Evolutionary conservation across 2,888 invertebrate species (phyloP), one percentile per base, ranked within the genome.

Genomic region (Acronicta aceris): DNA sequence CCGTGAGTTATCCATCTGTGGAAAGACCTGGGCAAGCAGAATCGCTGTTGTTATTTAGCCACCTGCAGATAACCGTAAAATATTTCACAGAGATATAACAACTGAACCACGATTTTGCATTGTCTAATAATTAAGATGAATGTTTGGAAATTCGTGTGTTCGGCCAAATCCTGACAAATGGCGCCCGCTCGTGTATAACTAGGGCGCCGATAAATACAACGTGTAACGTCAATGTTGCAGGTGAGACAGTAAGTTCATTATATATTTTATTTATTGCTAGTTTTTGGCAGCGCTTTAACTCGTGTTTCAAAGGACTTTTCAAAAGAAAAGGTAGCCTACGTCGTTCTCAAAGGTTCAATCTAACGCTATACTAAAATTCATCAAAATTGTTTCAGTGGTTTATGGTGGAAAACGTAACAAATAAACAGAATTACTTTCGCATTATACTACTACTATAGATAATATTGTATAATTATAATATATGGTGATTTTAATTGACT

Each of bases 81-180:
- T 48, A 46, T 63, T 16, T 5, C 38, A 21, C n/a, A 38, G 8
- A 41, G 17, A 61, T 47, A 60, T 15, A 59, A 38, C 27, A 59
- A 38, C 27, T 21, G 59, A 63, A 70, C 59, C 58, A 59, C 45
- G 46, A 36, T 49, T 53, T 61, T 59, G 61, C 59, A 53, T 51
- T 61, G 70, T 70, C 66, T 64, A 64, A 56, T 76, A 66, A 74
- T 75, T 76, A 74, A 76, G 74, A 74, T 67, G 45, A 71, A 76
- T 74, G 76, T 71, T 62, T 17, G 56, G 58, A 55, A 59, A 65
- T 75, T 61, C 57, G 68, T 55, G 61, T 50, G 51, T 58, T 58
- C 47, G 52, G 52, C 52, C 27, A 71, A 74, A 76, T 64, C 76
- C 68, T 68, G 76, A 76, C 63, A 62, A 75, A 75, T 68, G 54